phyloP scores from a whole-genome alignment of 2,888 invertebrate species.

The Zele albiditarsus region DNA sequence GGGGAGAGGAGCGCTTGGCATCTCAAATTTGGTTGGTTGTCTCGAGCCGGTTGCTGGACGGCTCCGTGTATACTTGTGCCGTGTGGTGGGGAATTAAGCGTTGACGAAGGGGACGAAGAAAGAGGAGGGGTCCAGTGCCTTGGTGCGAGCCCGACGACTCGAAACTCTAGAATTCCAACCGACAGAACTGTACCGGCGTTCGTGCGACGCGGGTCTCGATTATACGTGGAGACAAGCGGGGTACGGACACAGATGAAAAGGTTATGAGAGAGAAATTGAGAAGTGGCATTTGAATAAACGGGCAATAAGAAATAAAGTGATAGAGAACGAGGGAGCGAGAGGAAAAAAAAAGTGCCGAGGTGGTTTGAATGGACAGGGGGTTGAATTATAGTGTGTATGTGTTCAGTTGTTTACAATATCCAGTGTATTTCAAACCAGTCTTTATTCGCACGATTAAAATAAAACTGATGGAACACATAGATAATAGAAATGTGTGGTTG shows the following conservation, averaged over 20 bases:
- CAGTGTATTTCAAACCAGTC: too few relatives aligned
- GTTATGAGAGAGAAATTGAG: not conserved
- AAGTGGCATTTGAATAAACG: not conserved
- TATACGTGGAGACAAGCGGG: not conserved
- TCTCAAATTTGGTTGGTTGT: slow-evolving; percentile 72
- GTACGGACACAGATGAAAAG: not conserved
- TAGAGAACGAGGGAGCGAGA: too few relatives aligned
- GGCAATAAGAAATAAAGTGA: not conserved
- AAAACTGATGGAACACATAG: too few relatives aligned
- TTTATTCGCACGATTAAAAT: too few relatives aligned
- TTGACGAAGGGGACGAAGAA: slow-evolving; percentile 44
- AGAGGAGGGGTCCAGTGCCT: slow-evolving; percentile 59
- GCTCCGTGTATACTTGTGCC: slow-evolving; percentile 43
- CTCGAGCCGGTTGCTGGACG: slow-evolving; percentile 56
- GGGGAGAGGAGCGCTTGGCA: slow-evolving; percentile 58
- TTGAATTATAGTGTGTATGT: too few relatives aligned
- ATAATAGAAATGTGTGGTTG: too few relatives aligned
- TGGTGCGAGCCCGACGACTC: slow-evolving; percentile 65
- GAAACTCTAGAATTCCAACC: slow-evolving; percentile 68
- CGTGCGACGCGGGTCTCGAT: slow-evolving; percentile 62
- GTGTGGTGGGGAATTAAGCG: slow-evolving; percentile 29
- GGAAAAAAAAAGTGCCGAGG: too few relatives aligned
- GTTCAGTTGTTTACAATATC: too few relatives aligned
- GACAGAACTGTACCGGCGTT: slow-evolving; percentile 67
- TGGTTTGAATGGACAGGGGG: too few relatives aligned